These are phyloP conservation scores for Rousettus madagascariensis DNA, from an alignment of 2,797 vertebrate genomes.

Conservation along the genomic window DNA sequence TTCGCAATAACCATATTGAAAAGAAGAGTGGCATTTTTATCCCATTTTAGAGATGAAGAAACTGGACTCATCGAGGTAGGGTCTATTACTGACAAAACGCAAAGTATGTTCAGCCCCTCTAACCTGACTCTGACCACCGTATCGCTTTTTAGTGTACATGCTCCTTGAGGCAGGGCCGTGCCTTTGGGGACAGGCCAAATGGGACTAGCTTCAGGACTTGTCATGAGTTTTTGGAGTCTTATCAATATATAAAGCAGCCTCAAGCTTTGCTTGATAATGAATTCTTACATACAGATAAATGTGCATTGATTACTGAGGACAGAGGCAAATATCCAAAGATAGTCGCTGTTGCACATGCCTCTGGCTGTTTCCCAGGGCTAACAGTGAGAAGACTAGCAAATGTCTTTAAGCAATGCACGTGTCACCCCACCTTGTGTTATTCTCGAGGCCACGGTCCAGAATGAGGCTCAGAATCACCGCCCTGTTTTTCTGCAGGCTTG, in stretches of 20 bases:
- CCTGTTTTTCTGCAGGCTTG: neutral
- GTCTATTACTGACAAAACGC: neutral
- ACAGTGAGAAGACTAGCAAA: neutral
- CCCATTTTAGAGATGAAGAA: slow-evolving; percentile 34
- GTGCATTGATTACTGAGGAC: neutral
- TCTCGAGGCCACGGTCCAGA: slow-evolving; percentile 33
- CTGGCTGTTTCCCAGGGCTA: neutral
- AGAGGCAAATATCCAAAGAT: neutral
- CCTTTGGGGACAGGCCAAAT: neutral
- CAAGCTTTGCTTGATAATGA: neutral
- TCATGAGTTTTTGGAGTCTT: neutral
- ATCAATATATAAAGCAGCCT: neutral
- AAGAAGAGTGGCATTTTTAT: neutral
- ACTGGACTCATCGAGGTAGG: neutral
- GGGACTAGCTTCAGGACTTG: neutral
- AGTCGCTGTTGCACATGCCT: fast-evolving
- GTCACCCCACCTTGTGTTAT: neutral
- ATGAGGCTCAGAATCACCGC: neutral
- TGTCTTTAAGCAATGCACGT: neutral
- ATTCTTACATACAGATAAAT: neutral
- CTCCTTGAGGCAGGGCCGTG: neutral
- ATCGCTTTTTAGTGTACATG: neutral
- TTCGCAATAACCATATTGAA: neutral
- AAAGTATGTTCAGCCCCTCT: neutral
- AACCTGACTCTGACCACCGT: neutral